These are phyloP conservation scores for Boulengerochromis microlepis DNA, from an alignment of 2,113 vertebrate genomes.

Conservation along the genomic window DNA sequence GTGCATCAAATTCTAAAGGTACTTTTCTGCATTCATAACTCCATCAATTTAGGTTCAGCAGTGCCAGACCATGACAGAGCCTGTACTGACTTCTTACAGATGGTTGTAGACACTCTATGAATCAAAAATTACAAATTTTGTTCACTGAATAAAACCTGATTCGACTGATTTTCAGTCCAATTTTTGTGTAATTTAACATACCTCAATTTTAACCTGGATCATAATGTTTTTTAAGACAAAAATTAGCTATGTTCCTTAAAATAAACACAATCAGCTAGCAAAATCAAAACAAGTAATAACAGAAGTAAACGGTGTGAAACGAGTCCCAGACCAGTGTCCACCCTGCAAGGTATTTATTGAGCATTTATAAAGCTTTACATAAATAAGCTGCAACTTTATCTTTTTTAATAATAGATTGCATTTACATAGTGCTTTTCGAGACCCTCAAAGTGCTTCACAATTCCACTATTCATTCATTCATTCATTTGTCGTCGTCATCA, in stretches of 20 bases:
- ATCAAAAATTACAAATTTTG: neutral
- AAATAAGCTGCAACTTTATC: neutral
- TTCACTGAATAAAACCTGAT: neutral
- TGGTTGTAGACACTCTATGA: neutral
- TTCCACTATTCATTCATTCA: neutral
- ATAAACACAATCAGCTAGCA: neutral
- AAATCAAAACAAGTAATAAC: neutral
- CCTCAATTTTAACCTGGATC: neutral
- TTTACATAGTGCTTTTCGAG: neutral
- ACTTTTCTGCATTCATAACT: neutral
- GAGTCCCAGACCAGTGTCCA: neutral
- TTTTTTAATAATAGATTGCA: neutral
- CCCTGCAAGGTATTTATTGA: neutral
- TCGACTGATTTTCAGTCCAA: neutral
- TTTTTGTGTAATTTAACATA: neutral
- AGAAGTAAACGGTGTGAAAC: neutral
- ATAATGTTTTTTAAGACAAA: neutral
- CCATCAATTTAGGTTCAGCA: neutral
- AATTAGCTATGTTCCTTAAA: accelerated
- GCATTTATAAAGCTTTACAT: neutral
- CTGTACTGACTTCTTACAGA: neutral
- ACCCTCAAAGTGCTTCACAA: neutral
- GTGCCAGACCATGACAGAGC: neutral
- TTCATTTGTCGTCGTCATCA: neutral
- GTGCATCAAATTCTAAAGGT: neutral